Evolutionary conservation across 2,113 vertebrate species (phyloP).

Genomic region (Pyxicephalus adspersus): DNA sequence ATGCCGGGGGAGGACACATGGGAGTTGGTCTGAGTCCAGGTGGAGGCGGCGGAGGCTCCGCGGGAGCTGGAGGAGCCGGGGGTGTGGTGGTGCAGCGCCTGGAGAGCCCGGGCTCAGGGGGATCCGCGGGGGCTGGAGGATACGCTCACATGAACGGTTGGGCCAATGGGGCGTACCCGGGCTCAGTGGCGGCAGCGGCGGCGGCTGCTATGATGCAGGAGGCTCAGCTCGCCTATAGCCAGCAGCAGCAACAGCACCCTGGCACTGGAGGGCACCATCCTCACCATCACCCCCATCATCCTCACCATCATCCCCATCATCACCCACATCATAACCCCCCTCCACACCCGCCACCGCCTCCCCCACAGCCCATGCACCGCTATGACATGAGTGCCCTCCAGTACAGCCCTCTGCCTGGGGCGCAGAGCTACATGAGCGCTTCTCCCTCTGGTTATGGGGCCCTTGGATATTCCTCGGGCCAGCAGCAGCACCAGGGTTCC

Average conservation of each 20-base stretch:
- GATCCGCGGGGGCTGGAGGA: constrained; percentile 80
- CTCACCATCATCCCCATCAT: constrained; percentile 83
- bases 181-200: constrained; percentile 92
- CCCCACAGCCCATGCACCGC: constrained; percentile 93
- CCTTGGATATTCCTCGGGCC: constrained; percentile 87
- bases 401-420: constrained; percentile 95
- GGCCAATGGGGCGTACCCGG: constrained; percentile 95
- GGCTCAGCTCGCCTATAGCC: constrained; percentile 93
- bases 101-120: constrained; percentile 86
- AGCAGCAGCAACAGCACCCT: constrained; percentile 75
- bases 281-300: constrained; percentile 79
- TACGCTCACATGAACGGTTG: constrained; percentile 98
- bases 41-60: constrained; percentile 69
- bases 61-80: constrained; percentile 82
- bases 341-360: constrained; percentile 86
- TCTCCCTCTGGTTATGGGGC: constrained; percentile 92
- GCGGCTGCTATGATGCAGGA: constrained; percentile 99
- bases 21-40: constrained; percentile 63
- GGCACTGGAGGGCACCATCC: constrained; percentile 85
- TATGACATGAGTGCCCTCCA: constrained; percentile 94
- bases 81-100: constrained; percentile 89
- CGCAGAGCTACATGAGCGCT: constrained; percentile 96
- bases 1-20: constrained; percentile 78
- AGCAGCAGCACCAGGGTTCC: constrained; percentile 67
- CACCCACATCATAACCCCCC: constrained; percentile 91